Conservation (phyloP, 1,140 invertebrate species). For the Temnothorax longispinosus region DNA sequence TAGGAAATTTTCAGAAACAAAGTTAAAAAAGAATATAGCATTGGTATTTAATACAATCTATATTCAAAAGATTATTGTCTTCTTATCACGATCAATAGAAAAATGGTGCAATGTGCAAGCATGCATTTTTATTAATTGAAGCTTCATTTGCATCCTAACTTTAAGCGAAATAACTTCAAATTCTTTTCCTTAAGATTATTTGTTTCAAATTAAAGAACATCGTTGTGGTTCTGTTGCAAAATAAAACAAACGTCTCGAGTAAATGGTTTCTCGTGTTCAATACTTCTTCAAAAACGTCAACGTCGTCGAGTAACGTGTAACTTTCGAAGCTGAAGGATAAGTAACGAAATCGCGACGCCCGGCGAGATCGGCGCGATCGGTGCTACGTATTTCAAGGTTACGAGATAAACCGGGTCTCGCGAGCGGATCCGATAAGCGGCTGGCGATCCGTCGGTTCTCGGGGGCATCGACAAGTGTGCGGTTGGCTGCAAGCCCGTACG, state of each 20-base stretch:
- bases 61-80: background rate
- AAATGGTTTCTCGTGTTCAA: background rate
- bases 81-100: background rate
- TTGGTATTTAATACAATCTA: background rate
- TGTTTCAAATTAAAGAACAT: background rate
- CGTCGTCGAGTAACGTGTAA: background rate
- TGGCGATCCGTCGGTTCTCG: conserved; percentile 48
- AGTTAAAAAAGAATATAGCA: background rate
- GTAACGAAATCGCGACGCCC: conserved; percentile 2
- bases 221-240: background rate
- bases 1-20: background rate
- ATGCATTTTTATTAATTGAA: background rate
- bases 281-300: background rate
- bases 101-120: background rate
- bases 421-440: conserved; percentile 73
- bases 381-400: conserved; percentile 76
- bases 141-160: background rate
- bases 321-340: background rate
- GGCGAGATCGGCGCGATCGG: conserved; percentile 42
- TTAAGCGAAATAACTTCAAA: background rate
- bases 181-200: background rate
- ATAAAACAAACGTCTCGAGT: background rate
- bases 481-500: conserved; percentile 70
- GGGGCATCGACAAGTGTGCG: conserved; percentile 66
- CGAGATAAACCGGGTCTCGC: conserved; percentile 78